Evolutionary conservation across 2,888 invertebrate genomes (phyloP).

Genomic region (Campopleginae sp.): DNA sequence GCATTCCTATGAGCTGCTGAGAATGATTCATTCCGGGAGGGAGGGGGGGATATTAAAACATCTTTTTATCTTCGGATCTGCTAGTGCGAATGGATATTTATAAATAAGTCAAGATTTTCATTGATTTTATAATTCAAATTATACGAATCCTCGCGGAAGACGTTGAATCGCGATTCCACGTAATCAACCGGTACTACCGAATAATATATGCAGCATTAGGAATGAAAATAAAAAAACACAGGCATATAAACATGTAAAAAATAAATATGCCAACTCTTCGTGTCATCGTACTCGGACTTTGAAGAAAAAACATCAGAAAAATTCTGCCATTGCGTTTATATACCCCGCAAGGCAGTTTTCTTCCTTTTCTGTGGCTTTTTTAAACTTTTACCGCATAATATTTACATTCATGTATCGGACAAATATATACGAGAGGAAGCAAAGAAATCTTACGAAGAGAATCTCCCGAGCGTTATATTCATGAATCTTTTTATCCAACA

Average conservation of each 20-base stretch:
- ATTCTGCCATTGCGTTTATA: constrained; percentile 24
- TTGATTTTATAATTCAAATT: constrained; percentile 41
- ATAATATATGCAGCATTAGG: constrained; percentile 47
- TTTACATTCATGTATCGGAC: constrained; percentile 62
- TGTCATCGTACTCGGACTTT: constrained; percentile 54
- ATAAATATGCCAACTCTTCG: constrained; percentile 43
- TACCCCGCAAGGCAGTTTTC: constrained; percentile 46
- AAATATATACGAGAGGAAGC: constrained; percentile 36
- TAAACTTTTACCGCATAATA: constrained; percentile 55
- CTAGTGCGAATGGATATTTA: background rate
- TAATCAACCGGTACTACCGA: constrained; percentile 42
- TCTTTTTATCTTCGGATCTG: background rate
- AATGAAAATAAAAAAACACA: constrained; percentile 20
- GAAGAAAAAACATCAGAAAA: constrained; percentile 38
- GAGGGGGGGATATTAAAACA: background rate
- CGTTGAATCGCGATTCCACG: constrained; percentile 32
- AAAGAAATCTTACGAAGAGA: constrained; percentile 39
- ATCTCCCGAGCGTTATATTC: constrained; percentile 63
- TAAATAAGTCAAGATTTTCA: constrained; percentile 18
- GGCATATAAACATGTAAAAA: background rate
- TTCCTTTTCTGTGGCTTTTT: constrained; percentile 28
- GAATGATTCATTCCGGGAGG: background rate
- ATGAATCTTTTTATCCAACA: constrained; percentile 75
- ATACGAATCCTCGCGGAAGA: constrained; percentile 11
- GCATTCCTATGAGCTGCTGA: background rate